Base-by-base conservation (phyloP, 2,888 invertebrate genomes). In the Apodemia zela region DNA sequence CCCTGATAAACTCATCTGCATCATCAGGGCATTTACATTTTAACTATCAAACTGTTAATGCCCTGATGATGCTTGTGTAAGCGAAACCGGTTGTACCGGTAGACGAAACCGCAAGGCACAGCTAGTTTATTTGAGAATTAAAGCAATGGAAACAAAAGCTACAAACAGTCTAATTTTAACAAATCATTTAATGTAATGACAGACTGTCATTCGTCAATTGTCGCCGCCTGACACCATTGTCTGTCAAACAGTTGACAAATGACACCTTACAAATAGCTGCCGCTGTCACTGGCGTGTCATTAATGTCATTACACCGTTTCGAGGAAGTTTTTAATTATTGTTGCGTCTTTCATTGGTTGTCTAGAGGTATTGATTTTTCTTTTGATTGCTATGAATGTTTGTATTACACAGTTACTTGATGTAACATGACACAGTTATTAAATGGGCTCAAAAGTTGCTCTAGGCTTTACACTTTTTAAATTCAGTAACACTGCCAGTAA, bases 241-340 rank as follows among this genome's bases (percentile, higher is more conserved):
- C 84, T 79, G 75, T 74, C 75, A 77, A 81, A 84, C 84, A 84
- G 86, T 86, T 87, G 85, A 84, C 88, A 83, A 57, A 57, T 57
- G 54, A 57, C 54, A 57, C 25, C 25, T 57, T 57, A 29, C 54
- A 57, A 57, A 57, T 57, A 21, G 83, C 80, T 82, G 76, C 80
- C 70, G 82, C 76, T 75, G 69, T 78, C 74, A 73, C 81, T 85
- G 82, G 82, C 77, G 76, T 78, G 79, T 84, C 84, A 82, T 80
- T 77, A 79, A 75, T 78, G 78, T 81, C 81, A 81, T 80, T 81
- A 78, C 75, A 77, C 73, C 72, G 73, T 67, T 87, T 84, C 82
- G 75, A 68, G 78, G 81, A 81, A 85, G 71, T 81, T 82, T 81
- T 83, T 82, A 82, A 84, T 84, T 82, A 80, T 57, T 57, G 54